phyloP scores from a whole-genome alignment of 2,888 invertebrate genomes.

The Leptarthrus brevirostris region DNA sequence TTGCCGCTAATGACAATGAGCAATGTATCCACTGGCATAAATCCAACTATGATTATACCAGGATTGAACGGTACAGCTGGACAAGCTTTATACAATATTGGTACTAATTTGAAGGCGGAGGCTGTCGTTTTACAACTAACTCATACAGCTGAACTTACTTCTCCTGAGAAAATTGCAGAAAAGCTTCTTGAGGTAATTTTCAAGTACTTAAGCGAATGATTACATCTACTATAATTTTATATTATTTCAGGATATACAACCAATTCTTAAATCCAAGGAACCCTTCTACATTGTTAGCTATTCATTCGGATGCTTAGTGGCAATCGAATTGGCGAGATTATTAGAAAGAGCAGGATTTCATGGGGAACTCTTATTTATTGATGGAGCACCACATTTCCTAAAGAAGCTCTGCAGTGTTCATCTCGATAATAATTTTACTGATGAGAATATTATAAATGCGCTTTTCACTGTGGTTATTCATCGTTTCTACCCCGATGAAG shows the following conservation, averaged over 20 bases:
- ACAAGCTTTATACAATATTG: conserved; percentile 63
- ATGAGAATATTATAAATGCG: conserved; percentile 62
- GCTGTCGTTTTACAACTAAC: conserved; percentile 62
- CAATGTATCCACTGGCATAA: conserved; percentile 60
- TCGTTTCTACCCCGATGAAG: conserved; percentile 63
- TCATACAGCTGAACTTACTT: conserved; percentile 58
- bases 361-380: conserved; percentile 79
- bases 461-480: conserved; percentile 60
- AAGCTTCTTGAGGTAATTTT: conserved; percentile 60
- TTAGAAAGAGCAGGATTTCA: conserved; percentile 75
- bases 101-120: conserved; percentile 57
- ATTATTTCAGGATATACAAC: conserved; percentile 70
- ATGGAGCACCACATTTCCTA: conserved; percentile 82
- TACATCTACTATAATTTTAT: background rate
- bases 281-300: conserved; percentile 85
- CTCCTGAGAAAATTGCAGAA: conserved; percentile 59
- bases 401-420: conserved; percentile 66
- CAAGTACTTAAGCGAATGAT: background rate
- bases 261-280: conserved; percentile 70
- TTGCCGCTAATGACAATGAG: conserved; percentile 69
- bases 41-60: conserved; percentile 70
- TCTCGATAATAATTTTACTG: conserved; percentile 59
- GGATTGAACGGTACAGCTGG: conserved; percentile 76
- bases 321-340: conserved; percentile 79
- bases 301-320: conserved; percentile 86